Evolutionary conservation across 2,888 invertebrate genomes (phyloP), one percentile per base, ranked within the genome.

Genomic region (Pollenia labialis): DNA sequence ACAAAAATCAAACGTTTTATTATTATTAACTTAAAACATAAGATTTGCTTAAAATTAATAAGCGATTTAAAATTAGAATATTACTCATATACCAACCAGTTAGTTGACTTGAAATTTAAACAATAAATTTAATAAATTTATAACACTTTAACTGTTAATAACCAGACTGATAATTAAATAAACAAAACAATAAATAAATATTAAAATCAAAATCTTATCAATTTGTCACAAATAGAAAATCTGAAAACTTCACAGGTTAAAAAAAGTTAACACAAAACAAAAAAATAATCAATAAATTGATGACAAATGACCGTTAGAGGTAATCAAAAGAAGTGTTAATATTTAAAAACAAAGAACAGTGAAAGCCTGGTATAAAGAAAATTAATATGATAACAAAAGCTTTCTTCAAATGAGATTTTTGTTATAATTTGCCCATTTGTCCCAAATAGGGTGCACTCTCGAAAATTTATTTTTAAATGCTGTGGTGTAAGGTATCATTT

Each of bases 31-130:
- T 0, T 62, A 40, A 40, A 54, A 69, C 40, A 69, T 42, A 52
- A 44, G 42, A 54, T 16, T 54, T 52, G 40, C 2, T 42, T 42
- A 42, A 40, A 52, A 42, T 54, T 69, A 69, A 69, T 69, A 69
- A 69, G 54, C 52, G 16, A 54, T 69, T 16, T 42, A 54, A 54
- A 69, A 54, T 69, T 69, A 69, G 69, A 54, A 69, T 54, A 69
- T 69, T 69, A 69, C 52, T 69, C 69, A 69, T 69, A 42, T 12
- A 42, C 23, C 23, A 23, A 23, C 69, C 42, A 42, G 69, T 69
- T 69, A 54, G 54, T 42, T 69, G 16, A 23, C 4, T 14, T 58
- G 14, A 58, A 32, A 40, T 23, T 32, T 32, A 32, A 58, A 58
- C 32, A 58, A 12, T 23, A 60, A 60, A 60, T 62, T 54, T 40